Evolutionary conservation across 2,888 invertebrate species (phyloP).

Genomic region (Torymus aiolomorphi): DNA sequence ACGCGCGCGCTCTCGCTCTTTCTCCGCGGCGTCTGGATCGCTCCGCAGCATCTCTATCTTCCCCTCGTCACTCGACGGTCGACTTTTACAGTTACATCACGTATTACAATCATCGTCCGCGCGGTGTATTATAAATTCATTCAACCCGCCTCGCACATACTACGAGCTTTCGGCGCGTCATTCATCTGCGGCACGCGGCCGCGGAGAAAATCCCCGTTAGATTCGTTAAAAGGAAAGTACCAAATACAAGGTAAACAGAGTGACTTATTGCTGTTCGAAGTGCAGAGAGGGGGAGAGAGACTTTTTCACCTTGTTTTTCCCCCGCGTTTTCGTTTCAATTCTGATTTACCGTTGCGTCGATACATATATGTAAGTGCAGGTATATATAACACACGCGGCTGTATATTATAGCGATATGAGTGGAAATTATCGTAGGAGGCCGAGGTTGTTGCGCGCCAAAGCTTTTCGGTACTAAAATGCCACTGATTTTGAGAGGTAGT

Average conservation of each 20-base stretch:
- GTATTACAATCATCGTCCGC: conserved; percentile 26
- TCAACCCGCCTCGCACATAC: neutral
- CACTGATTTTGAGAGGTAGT: no score
- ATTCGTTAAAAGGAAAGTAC: conserved; percentile 42
- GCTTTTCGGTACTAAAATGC: no score
- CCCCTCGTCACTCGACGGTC: neutral
- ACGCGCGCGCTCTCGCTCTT: no score
- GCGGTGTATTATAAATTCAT: conserved; percentile 35
- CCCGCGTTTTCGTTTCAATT: neutral
- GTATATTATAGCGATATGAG: no score
- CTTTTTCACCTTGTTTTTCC: conserved; percentile 6
- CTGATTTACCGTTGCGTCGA: conserved; percentile 33
- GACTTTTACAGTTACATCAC: conserved; percentile 47
- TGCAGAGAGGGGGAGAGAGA: neutral
- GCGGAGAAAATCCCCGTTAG: conserved; percentile 49
- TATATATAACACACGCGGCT: no score
- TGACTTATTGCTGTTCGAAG: conserved; percentile 39
- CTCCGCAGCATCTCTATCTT: neutral
- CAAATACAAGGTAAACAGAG: conserved; percentile 51
- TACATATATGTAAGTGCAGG: neutral
- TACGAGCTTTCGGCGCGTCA: conserved; percentile 24
- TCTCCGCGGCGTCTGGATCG: neutral
- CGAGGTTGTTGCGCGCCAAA: no score
- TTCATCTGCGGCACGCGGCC: conserved; percentile 11
- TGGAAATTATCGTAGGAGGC: no score